Evolutionary conservation across 2,797 vertebrate genomes (phyloP).

Genomic region (Tenualosa thibaudeaui): DNA sequence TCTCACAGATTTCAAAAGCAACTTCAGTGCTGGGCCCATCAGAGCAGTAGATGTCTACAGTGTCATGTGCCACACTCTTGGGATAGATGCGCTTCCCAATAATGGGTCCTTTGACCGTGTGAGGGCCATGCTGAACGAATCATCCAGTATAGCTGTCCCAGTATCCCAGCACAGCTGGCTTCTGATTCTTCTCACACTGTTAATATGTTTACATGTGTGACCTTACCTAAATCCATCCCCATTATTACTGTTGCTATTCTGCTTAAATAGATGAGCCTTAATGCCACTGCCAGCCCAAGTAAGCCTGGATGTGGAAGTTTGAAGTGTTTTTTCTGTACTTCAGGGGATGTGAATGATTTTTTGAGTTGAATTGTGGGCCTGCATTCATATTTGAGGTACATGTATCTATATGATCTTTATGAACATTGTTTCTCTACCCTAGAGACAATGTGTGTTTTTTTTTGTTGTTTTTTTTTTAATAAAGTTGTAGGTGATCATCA

Average conservation of each 20-base stretch:
- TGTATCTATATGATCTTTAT: too few relatives aligned
- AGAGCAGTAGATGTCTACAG: neutral
- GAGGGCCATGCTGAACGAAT: neutral
- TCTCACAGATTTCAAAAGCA: conserved; percentile 9
- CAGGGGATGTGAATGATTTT: too few relatives aligned
- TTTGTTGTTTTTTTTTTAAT: too few relatives aligned
- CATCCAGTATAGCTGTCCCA: neutral
- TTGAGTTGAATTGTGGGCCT: too few relatives aligned
- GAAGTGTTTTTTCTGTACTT: too few relatives aligned
- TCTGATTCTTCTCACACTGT: neutral
- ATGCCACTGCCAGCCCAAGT: neutral
- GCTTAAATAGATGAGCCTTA: neutral
- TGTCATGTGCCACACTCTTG: neutral
- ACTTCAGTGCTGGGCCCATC: neutral
- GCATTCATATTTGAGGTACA: too few relatives aligned
- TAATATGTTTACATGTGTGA: neutral
- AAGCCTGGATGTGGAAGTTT: too few relatives aligned
- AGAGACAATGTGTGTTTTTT: too few relatives aligned
- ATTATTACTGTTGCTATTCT: neutral
- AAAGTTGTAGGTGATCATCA: too few relatives aligned
- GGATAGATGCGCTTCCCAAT: neutral
- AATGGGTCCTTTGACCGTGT: neutral
- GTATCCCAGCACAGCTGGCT: neutral
- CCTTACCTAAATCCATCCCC: neutral
- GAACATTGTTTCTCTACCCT: too few relatives aligned